Evolutionary conservation across 2,113 vertebrate genomes (phyloP).

Genomic region (Boleophthalmus pectinirostris): DNA sequence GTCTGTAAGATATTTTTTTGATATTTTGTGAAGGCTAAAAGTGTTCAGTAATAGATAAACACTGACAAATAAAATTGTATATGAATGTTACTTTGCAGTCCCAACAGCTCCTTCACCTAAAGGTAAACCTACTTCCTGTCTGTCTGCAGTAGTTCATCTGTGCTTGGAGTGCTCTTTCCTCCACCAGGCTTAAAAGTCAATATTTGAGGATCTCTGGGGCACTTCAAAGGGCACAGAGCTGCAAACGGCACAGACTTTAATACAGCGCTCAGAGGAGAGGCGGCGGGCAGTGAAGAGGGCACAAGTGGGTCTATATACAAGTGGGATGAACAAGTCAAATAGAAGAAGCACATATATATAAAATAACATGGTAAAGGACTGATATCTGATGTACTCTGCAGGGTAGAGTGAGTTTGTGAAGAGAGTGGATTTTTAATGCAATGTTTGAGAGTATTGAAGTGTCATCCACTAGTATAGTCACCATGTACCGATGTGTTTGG

Average conservation of each 20-base stretch:
- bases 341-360: background rate
- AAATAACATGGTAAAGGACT: too few species aligned
- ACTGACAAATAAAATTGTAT: background rate
- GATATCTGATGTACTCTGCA: background rate
- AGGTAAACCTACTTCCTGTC: slow-evolving; percentile 20
- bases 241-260: slow-evolving; percentile 62
- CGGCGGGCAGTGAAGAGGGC: slow-evolving; percentile 49
- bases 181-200: slow-evolving; percentile 71
- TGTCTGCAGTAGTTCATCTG: slow-evolving; percentile 1
- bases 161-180: slow-evolving; percentile 28
- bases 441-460: too few species aligned
- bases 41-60: background rate
- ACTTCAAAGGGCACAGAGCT: slow-evolving; percentile 69
- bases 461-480: too few species aligned
- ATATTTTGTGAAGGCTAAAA: too few species aligned
- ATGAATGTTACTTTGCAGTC: background rate
- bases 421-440: too few species aligned
- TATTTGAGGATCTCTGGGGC: slow-evolving; percentile 71
- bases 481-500: too few species aligned
- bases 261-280: slow-evolving; percentile 58
- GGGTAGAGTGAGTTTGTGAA: background rate
- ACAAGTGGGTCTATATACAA: slow-evolving; percentile 41
- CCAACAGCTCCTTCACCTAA: slow-evolving; percentile 29
- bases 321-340: slow-evolving; percentile 23
- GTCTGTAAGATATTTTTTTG: too few species aligned